Evolutionary conservation across 2,888 invertebrate genomes (phyloP), one percentile per base, ranked within the genome.

Genomic region (Leistus spinibarbis): DNA sequence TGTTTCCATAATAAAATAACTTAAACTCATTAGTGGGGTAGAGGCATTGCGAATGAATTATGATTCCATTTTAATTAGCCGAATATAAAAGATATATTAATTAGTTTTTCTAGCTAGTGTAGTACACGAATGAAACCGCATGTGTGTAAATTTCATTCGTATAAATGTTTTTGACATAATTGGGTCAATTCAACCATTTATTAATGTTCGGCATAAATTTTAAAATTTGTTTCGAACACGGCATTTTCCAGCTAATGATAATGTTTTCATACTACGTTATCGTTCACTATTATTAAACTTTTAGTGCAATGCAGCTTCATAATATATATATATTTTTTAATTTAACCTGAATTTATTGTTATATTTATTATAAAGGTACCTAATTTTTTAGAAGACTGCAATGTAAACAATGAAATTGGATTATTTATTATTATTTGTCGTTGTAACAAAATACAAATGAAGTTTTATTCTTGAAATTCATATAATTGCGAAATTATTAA

Each of bases 111-210:
- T 20, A 60, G 10, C 13, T 5, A 13, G 5, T 17, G 17, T 54
- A 16, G 54, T 54, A 5, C 17, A 54, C 17, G 54, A 3, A 5
- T 54, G 54, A 3, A 5, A 16, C 1, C 5, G 54, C 22, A 60
- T 60, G 60, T 60, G 60, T 40, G 40, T 40, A 40, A 40, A 40
- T 40, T 40, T 40, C 5, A 40, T 40, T 40, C 40, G 10, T 17
- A 60, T 60, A 20, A 17, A 60, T 60, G 17, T 22, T 22, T 60
- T 60, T 66, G 66, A 66, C 66, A 19, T 66, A 66, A 66, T 66
- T 24, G 66, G 66, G 66, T 66, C 66, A 66, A 9, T 40, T 66
- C n/a, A 20, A 17, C 19, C 40, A 40, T 66, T 66, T 66, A 66
- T 66, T 40, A 66, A 40, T 66, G 40, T 66, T 66, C 53, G 10